Base-by-base conservation (phyloP, 2,113 vertebrate species). In the Agapornis roseicollis region DNA sequence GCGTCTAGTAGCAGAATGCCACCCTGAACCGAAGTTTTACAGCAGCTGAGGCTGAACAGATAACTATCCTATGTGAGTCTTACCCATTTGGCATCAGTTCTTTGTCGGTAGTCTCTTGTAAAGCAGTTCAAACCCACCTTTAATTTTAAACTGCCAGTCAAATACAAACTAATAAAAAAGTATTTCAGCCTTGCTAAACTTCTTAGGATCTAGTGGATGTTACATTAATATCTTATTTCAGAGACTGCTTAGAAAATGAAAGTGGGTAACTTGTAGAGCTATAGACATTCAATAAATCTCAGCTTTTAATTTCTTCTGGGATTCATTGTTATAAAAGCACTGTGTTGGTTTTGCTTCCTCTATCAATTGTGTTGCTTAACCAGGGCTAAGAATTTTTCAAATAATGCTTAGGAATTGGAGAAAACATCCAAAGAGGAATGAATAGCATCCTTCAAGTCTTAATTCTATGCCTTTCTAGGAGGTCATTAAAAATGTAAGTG, bases 301-400 rank as follows among this genome's bases (percentile, higher is more conserved):
- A 83, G 42, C 42, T 80, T 90, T 90, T 96, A 83, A 65, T 93
- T 95, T 90, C 82, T 84, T 73, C 29, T 94, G n/a, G 23, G 49
- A 41, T 95, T 96, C 78, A 33, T 52, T 91, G 41, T 53, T 94
- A 1, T 61, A 33, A 83, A 37, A 79, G 55, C 56, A 49, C 39
- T 89, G 61, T 23, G 23, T 90, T 92, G 52, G 50, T 93, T 58
- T 88, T 94, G 73, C 80, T 96, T 88, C 52, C 53, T 69, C 12
- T 53, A 33, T 81, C 85, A 84, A 6, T 83, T 91, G 63, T 88
- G 47, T 88, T 95, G 82, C 91, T 97, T 95, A 96, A 97, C 61
- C 14, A 91, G 27, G 23, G 31, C 63, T 69, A 72, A 97, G 77
- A 95, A 90, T 88, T 95, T 95, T 90, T 93, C 18, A 41, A 74